A percentile compares a stretch with the other conserved stretches of the same genome.
Evolutionary conservation across 2,797 vertebrate genomes (phyloP).

Genomic region (Platalea minor): DNA sequence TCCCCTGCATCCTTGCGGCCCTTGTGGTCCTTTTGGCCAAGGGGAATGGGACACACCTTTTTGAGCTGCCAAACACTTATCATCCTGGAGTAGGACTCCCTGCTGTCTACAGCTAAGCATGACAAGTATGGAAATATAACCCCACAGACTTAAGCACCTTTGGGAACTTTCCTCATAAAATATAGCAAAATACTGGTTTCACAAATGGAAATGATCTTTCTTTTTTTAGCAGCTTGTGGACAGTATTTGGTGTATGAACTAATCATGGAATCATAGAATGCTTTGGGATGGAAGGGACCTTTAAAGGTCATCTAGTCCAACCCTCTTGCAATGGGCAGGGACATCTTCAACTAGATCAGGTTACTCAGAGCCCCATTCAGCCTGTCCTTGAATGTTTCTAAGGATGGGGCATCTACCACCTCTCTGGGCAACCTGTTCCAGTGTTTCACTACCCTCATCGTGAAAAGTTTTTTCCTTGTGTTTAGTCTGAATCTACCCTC

Average conservation of each 20-base stretch:
- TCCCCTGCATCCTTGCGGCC: slow-evolving; percentile 47
- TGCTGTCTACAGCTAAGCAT: background rate
- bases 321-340: too few species aligned
- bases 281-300: too few species aligned
- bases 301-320: too few species aligned
- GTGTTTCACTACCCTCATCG: too few species aligned
- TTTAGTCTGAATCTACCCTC: too few species aligned
- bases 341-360: too few species aligned
- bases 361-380: too few species aligned
- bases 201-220: background rate
- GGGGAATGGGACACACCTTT: slow-evolving; percentile 15
- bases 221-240: background rate
- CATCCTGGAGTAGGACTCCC: background rate
- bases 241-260: background rate
- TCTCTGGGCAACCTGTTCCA: too few species aligned
- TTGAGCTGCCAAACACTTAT: background rate
- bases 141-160: background rate
- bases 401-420: too few species aligned
- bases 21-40: slow-evolving; percentile 52
- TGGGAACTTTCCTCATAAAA: background rate
- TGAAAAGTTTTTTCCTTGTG: too few species aligned
- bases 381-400: too few species aligned
- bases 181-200: background rate
- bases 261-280: background rate
- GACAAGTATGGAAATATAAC: background rate